phyloP scores from a whole-genome alignment of 2,113 vertebrate species.

The Ailuropoda melanoleuca region DNA sequence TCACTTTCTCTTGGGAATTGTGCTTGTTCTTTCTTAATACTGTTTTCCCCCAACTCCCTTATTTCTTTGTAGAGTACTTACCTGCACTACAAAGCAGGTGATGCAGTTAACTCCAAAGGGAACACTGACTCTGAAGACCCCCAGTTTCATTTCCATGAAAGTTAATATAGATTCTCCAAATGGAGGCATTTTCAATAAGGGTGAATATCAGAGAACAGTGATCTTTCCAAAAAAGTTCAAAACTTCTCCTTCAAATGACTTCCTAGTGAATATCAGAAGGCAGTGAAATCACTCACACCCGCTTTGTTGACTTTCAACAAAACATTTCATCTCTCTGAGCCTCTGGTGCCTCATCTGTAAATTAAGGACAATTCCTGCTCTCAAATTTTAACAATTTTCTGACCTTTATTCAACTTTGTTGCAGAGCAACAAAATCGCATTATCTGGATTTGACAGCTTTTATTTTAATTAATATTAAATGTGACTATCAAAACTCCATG shows the following conservation, averaged over 20 bases:
- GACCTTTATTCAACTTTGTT: background rate
- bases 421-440: background rate
- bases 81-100: background rate
- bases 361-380: background rate
- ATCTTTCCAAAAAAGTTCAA: constrained; percentile 43
- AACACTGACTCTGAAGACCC: background rate
- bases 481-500: background rate
- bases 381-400: background rate
- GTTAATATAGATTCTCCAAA: background rate
- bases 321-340: background rate
- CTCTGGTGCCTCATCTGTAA: background rate
- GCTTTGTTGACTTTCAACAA: background rate
- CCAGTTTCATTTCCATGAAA: constrained; percentile 11
- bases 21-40: background rate
- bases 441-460: background rate
- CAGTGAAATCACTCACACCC: background rate
- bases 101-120: background rate
- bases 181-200: constrained; percentile 26
- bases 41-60: background rate
- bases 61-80: background rate
- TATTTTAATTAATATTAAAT: background rate
- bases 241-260: constrained; percentile 5
- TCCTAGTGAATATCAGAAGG: background rate
- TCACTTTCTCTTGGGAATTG: background rate
- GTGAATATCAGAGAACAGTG: background rate